Evolutionary conservation across 2,797 vertebrate genomes (phyloP), one percentile per base, ranked within the genome.

Genomic region (Pelobates cultripes): DNA sequence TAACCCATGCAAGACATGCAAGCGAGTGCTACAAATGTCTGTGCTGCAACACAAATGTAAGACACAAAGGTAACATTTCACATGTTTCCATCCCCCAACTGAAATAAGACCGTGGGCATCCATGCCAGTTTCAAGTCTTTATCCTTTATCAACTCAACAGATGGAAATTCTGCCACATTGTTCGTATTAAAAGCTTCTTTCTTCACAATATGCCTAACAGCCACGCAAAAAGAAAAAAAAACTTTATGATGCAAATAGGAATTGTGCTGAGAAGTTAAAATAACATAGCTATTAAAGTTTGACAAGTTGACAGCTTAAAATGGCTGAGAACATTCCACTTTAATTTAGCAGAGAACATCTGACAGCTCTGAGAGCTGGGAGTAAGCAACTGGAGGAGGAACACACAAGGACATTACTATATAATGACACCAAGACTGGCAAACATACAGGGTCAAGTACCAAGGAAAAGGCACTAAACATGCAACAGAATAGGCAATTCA

Each of bases 181-280:
- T 14, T 64, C 6, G 14, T 40, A 64, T 64, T 64, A 64, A 73
- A 79, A 66, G 55, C 73, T n/a, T 57, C 57, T 80, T 44, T 72
- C 40, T 4, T 72, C 60, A 47, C 61, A 14, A 64, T 40, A 14
- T 64, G 28, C 28, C 17, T 51, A 64, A 45, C 63, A 60, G 78
- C 17, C 4, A 53, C 67, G 44, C 17, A 41, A 40, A 60, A 68
- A 44, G 10, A 43, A 45, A 61, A 51, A 67, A 70, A 70, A 70
- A 79, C 4, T 47, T 74, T 73, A 15, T 9, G 53, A 57, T 51
- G 76, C 44, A 70, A 77, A 78, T 73, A 69, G 66, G 75, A 71
- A 78, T 78, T 78, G 55, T 83, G 81, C 75, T 73, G 81, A 75
- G 66, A 47, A 79, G 81, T 63, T 79, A 79, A 83, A 83, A 79